Percentiles rank a stretch among this genome's conserved stretches.
These are phyloP conservation scores for Dicrurus megarhynchus DNA, from an alignment of 2,113 vertebrate species.

Conservation along the genomic window DNA sequence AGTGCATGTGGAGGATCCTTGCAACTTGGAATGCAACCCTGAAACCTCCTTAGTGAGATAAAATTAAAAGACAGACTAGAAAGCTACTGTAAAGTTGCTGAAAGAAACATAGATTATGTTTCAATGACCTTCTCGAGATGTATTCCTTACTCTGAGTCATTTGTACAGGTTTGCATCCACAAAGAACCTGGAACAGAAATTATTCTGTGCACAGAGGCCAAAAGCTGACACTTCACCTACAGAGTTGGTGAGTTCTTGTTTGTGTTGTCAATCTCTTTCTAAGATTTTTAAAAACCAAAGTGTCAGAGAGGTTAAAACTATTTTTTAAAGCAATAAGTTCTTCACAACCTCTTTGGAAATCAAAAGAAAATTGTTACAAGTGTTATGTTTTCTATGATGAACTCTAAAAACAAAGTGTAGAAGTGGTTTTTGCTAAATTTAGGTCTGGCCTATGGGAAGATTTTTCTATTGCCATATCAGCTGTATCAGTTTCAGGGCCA, in stretches of 20 bases:
- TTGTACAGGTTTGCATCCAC: not conserved
- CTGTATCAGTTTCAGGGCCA: not conserved
- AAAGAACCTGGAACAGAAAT: conserved; percentile 2
- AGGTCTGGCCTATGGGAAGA: not conserved
- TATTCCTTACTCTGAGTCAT: not conserved
- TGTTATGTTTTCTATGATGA: not conserved
- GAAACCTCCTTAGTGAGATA: not conserved
- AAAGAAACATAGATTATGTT: not conserved
- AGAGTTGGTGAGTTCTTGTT: not conserved
- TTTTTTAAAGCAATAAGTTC: conserved; percentile 27
- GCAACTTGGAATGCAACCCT: not conserved
- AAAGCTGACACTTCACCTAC: not conserved
- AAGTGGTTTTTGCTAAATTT: not conserved
- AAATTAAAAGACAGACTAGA: not conserved
- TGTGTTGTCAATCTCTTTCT: not conserved
- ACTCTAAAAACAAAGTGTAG: not conserved
- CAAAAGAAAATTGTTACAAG: conserved; percentile 24
- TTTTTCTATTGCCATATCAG: not conserved
- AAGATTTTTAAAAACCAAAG: not conserved
- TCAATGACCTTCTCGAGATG: not conserved
- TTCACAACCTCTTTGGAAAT: conserved; percentile 26
- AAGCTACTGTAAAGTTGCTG: not conserved
- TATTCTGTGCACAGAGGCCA: not conserved
- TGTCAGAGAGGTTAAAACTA: conserved; percentile 42
- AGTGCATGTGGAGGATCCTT: not conserved